Conservation (phyloP, 2,888 invertebrate species). For the Eristalis tenax region DNA sequence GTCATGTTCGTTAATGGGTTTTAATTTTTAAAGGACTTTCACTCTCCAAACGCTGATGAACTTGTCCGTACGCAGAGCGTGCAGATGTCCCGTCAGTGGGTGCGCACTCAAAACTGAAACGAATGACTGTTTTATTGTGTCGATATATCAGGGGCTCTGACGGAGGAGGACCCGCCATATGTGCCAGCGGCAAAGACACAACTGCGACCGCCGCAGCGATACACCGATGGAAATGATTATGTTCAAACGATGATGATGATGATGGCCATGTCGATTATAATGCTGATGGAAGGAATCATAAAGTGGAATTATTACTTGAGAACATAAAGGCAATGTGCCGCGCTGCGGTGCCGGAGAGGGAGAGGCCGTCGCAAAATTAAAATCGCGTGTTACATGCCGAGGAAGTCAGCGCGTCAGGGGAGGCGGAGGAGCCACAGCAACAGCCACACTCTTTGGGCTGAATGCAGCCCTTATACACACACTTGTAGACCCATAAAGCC, state of each 20-base stretch:
- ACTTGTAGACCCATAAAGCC: conserved; percentile 41
- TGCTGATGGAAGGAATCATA: conserved; percentile 56
- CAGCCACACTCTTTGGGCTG: conserved; percentile 17
- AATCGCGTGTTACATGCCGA: conserved; percentile 64
- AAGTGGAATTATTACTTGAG: conserved; percentile 64
- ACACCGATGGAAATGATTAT: conserved; percentile 59
- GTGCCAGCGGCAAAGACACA: conserved; percentile 31
- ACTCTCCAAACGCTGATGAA: neutral
- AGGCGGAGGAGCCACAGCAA: conserved; percentile 33
- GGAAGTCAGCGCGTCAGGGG: neutral
- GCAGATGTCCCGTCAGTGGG: no score
- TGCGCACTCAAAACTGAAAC: conserved; percentile 24
- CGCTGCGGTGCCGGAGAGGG: neutral
- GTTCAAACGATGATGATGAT: conserved; percentile 45
- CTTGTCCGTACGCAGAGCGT: neutral
- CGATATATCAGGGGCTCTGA: neutral
- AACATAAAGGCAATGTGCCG: conserved; percentile 42
- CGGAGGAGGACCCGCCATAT: conserved; percentile 5
- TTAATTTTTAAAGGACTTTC: conserved; percentile 47
- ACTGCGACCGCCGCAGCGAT: neutral
- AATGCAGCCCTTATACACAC: conserved; percentile 3
- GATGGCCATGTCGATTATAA: conserved; percentile 60
- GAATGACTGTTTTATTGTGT: conserved; percentile 38
- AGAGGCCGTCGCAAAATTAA: conserved; percentile 48
- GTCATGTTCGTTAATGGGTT: conserved; percentile 40